Evolutionary conservation across 2,888 invertebrate genomes (phyloP).

Genomic region (Fabriciana adippe): DNA sequence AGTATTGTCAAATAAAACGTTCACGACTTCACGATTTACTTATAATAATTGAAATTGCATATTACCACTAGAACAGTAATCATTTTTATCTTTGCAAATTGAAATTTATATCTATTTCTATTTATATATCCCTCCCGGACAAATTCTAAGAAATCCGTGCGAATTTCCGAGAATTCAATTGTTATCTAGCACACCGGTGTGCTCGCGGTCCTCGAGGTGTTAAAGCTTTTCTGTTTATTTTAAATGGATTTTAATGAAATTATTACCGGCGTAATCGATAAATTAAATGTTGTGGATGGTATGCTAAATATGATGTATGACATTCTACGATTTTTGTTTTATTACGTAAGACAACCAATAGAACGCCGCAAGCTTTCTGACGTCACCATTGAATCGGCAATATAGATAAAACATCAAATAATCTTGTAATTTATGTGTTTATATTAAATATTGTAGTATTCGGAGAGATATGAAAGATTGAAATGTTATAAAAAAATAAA

Average conservation of each 20-base stretch:
- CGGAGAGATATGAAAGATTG: neutral
- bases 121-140: too few species aligned
- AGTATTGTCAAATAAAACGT: constrained; percentile 42
- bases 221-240: neutral
- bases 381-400: constrained; percentile 12
- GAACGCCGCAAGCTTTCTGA: constrained; percentile 12
- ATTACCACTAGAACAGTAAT: neutral
- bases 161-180: too few species aligned
- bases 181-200: too few species aligned
- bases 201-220: too few species aligned
- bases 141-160: too few species aligned
- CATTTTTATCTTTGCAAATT: neutral
- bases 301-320: neutral
- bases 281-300: neutral
- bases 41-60: constrained; percentile 20
- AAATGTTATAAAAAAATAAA: neutral
- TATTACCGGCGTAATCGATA: neutral
- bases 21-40: constrained; percentile 30
- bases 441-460: constrained; percentile 4
- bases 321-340: neutral
- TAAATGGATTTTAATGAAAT: too few species aligned
- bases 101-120: neutral
- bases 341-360: constrained; percentile 9
- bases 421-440: constrained; percentile 13
- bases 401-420: constrained; percentile 2